Evolutionary conservation across 1,140 invertebrate species (phyloP).

Genomic region (Bombus consobrinus): DNA sequence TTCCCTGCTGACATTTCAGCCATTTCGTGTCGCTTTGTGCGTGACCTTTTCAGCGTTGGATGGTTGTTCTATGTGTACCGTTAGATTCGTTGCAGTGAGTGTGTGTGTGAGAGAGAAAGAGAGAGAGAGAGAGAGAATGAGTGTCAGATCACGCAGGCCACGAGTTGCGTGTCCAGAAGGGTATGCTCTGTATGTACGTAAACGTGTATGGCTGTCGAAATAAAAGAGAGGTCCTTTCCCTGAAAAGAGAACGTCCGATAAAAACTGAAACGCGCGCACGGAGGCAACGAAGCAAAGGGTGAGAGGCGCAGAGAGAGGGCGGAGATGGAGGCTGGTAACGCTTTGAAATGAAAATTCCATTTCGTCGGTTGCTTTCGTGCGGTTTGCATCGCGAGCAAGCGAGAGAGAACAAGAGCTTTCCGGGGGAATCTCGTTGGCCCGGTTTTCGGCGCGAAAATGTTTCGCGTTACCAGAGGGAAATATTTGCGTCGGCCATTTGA

Average conservation of each 20-base stretch:
- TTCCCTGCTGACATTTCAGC: neutral
- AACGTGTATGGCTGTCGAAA: neutral
- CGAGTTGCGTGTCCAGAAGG: neutral
- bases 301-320: neutral
- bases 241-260: neutral
- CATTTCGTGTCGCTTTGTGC: conserved; percentile 6
- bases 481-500: conserved; percentile 33
- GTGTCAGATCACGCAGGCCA: no score
- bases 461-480: conserved; percentile 28
- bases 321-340: neutral
- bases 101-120: neutral
- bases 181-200: neutral
- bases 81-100: neutral
- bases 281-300: conserved; percentile 21
- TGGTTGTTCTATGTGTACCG: neutral
- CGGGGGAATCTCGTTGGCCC: conserved; percentile 34
- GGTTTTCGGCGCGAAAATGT: conserved; percentile 32
- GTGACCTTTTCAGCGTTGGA: conserved; percentile 17
- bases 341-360: conserved; percentile 55
- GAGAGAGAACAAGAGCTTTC: neutral
- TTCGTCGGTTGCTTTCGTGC: conserved; percentile 22
- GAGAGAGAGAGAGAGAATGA: neutral
- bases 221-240: neutral
- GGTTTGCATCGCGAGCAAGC: conserved; percentile 9
- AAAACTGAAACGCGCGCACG: conserved; percentile 13